Evolutionary conservation across 2,113 vertebrate genomes (phyloP).

Genomic region (Percopsis transmontana): DNA sequence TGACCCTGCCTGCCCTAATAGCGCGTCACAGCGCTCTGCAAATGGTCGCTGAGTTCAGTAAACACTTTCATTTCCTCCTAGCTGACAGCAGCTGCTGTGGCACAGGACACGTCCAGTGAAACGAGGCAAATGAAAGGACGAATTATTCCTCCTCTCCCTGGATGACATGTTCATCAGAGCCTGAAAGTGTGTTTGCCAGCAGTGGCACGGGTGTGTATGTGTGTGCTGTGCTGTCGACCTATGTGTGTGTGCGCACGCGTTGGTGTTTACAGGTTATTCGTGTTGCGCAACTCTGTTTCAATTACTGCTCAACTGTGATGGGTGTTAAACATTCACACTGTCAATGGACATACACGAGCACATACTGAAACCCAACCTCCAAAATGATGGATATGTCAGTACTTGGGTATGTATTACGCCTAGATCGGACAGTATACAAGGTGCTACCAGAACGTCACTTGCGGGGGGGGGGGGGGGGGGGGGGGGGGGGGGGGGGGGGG

Average conservation of each 20-base stretch:
- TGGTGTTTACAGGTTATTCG: conserved; percentile 8
- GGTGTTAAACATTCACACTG: not conserved
- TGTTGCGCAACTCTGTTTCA: conserved; percentile 12
- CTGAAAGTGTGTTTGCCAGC: conserved; percentile 58
- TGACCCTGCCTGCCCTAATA: conserved; percentile 30
- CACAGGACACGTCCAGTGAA: conserved; percentile 53
- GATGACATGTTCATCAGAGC: conserved; percentile 69
- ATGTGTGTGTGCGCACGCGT: conserved; percentile 6
- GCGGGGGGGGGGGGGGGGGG: too few species aligned
- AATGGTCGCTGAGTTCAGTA: conserved; percentile 44
- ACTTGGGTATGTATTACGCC: conserved; percentile 23
- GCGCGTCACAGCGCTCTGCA: conserved; percentile 29
- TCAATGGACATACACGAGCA: not conserved
- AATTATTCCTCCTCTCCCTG: conserved; percentile 63
- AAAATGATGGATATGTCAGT: conserved; percentile 22
- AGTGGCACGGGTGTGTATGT: not conserved
- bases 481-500: too few species aligned
- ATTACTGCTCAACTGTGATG: not conserved
- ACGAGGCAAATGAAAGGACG: conserved; percentile 66
- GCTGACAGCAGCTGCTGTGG: conserved; percentile 52
- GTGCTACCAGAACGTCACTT: not conserved
- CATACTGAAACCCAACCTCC: conserved; percentile 3
- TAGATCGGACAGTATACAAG: not conserved
- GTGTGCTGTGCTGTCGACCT: conserved; percentile 4
- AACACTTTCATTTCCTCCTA: conserved; percentile 58